Conservation (phyloP, 2,888 invertebrate species). For the Hypena proboscidalis region DNA sequence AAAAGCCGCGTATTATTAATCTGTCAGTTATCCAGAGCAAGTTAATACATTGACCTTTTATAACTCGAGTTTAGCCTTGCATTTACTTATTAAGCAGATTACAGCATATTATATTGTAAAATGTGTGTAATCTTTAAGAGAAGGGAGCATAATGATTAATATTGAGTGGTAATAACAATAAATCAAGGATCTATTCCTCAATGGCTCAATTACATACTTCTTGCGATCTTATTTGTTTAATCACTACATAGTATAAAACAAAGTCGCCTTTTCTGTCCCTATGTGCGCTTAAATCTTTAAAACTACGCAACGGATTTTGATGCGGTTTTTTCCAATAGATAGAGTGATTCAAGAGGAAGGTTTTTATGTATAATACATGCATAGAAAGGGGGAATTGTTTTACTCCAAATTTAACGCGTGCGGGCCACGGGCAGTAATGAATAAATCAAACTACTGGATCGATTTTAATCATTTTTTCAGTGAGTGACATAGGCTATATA, state of each 20-base stretch:
- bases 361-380: no score
- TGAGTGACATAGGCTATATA: no score
- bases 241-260: slow-evolving; percentile 1
- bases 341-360: no score
- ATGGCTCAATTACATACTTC: slow-evolving; percentile 7
- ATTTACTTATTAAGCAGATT: slow-evolving; percentile 36
- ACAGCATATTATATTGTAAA: slow-evolving; percentile 15
- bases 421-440: no score
- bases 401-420: no score
- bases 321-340: no score
- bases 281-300: no score
- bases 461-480: no score
- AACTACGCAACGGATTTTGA: no score
- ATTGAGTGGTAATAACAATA: slow-evolving; percentile 6
- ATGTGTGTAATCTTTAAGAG: slow-evolving; percentile 9
- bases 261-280: no score
- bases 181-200: slow-evolving; percentile 23
- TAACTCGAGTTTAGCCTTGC: slow-evolving; percentile 46
- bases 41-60: slow-evolving; percentile 42
- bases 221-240: slow-evolving; percentile 6
- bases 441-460: no score
- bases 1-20: slow-evolving; percentile 18
- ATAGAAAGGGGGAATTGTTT: no score
- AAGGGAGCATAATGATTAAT: slow-evolving; percentile 3
- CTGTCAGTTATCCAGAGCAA: slow-evolving; percentile 27